Conservation (phyloP, 1,140 invertebrate species). For the Heterodera carotae region DNA sequence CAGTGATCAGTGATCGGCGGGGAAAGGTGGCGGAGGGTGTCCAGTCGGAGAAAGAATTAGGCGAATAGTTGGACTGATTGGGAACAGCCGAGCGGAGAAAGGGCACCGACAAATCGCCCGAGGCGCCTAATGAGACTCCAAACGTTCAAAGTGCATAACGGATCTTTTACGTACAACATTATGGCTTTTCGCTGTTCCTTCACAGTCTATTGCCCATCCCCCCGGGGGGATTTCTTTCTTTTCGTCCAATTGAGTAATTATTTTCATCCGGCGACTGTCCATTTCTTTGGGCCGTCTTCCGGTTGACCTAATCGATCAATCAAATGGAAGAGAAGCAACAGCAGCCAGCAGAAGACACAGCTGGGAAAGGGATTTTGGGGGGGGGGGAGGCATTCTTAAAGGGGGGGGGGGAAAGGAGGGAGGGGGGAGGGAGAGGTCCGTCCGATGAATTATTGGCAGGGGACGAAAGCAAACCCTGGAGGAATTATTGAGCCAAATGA, state of each 20-base stretch:
- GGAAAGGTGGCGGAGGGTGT: too few relatives aligned
- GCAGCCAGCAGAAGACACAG: neutral
- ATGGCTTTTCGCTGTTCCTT: too few relatives aligned
- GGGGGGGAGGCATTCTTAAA: too few relatives aligned
- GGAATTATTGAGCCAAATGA: constrained; percentile 8
- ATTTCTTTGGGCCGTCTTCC: neutral
- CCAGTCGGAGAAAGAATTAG: too few relatives aligned
- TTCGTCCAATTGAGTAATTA: constrained; percentile 15
- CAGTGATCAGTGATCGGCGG: too few relatives aligned
- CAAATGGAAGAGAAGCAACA: constrained; percentile 10
- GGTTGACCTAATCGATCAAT: constrained; percentile 6
- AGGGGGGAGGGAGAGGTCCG: neutral
- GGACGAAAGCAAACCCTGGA: neutral
- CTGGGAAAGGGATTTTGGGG: neutral
- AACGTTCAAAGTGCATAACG: too few relatives aligned
- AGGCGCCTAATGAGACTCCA: neutral
- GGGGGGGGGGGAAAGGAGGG: neutral
- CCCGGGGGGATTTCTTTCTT: too few relatives aligned
- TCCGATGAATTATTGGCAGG: neutral
- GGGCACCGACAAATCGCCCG: too few relatives aligned
- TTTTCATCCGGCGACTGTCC: neutral
- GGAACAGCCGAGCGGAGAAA: too few relatives aligned
- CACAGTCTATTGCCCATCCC: too few relatives aligned
- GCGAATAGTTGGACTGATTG: too few relatives aligned
- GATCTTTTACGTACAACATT: too few relatives aligned